A percentile compares a stretch with the other conserved stretches of the same genome.
These are phyloP conservation scores for Chymomyza amoena DNA, from an alignment of 2,888 invertebrate genomes.

Conservation along the genomic window DNA sequence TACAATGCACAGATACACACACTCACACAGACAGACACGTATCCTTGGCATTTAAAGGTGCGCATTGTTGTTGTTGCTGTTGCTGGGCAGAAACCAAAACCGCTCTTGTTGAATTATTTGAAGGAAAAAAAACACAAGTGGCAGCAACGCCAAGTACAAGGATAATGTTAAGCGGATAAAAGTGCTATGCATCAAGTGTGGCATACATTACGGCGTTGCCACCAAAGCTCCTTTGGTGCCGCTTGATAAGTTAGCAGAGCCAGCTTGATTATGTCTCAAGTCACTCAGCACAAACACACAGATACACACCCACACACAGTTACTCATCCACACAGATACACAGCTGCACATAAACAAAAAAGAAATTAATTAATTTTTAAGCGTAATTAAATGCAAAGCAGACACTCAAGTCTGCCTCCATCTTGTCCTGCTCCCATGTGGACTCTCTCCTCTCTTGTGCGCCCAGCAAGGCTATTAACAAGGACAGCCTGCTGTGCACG, in stretches of 20 bases:
- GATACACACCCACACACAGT: background rate
- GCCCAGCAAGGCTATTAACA: constrained; percentile 43
- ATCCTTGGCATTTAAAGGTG: constrained; percentile 68
- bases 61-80: constrained; percentile 5
- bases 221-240: background rate
- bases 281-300: constrained; percentile 33
- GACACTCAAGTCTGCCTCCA: constrained; percentile 40
- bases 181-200: constrained; percentile 45
- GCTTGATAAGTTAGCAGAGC: constrained; percentile 14
- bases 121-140: constrained; percentile 60
- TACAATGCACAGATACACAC: background rate
- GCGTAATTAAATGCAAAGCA: constrained; percentile 72
- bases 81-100: constrained; percentile 31
- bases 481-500: constrained; percentile 27
- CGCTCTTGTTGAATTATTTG: constrained; percentile 67
- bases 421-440: background rate
- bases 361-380: constrained; percentile 72
- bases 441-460: background rate
- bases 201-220: constrained; percentile 62
- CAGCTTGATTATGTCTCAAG: constrained; percentile 69
- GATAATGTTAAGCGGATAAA: constrained; percentile 57
- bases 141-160: constrained; percentile 41
- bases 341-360: constrained; percentile 50
- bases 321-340: constrained; percentile 20
- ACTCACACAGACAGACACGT: constrained; percentile 16